phyloP scores from a whole-genome alignment of 2,888 invertebrate genomes.

The Chironomus tentans region DNA sequence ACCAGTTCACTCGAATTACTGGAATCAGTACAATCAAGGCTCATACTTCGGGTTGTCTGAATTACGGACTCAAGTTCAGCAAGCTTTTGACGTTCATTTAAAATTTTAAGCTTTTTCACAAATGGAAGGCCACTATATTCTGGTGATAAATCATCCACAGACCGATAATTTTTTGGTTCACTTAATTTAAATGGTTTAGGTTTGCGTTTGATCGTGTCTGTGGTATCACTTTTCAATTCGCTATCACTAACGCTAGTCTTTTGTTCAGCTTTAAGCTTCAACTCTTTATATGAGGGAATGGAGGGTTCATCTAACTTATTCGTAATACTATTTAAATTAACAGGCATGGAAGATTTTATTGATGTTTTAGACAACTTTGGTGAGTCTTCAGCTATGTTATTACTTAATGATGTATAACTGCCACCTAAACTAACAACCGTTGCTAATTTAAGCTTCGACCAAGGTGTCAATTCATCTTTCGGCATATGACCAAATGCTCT shows the following conservation, averaged over 20 bases:
- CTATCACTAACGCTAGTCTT: constrained; percentile 29
- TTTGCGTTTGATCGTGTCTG: constrained; percentile 27
- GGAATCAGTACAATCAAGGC: constrained; percentile 61
- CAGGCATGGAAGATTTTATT: constrained; percentile 17
- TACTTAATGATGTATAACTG: constrained; percentile 39
- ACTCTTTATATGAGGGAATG: background rate
- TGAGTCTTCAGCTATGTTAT: constrained; percentile 31
- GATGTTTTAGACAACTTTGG: constrained; percentile 28
- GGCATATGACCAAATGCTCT: constrained; percentile 39
- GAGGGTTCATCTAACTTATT: constrained; percentile 1
- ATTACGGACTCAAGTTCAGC: constrained; percentile 71
- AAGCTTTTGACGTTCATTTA: constrained; percentile 78
- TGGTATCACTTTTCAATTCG: constrained; percentile 27
- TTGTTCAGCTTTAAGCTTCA: background rate
- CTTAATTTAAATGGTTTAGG: constrained; percentile 28
- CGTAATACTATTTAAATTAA: constrained; percentile 11
- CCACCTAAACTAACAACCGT: constrained; percentile 38
- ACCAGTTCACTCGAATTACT: constrained; percentile 48
- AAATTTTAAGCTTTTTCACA: constrained; percentile 78
- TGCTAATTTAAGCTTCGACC: constrained; percentile 71
- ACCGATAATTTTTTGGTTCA: constrained; percentile 59
- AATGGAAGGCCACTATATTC: constrained; percentile 80
- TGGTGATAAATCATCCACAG: constrained; percentile 79
- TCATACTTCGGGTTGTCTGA: constrained; percentile 62
- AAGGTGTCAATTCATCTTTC: constrained; percentile 48